Evolutionary conservation across 2,113 vertebrate species (phyloP), one percentile per base, ranked within the genome.

Genomic region (Promerops cafer): DNA sequence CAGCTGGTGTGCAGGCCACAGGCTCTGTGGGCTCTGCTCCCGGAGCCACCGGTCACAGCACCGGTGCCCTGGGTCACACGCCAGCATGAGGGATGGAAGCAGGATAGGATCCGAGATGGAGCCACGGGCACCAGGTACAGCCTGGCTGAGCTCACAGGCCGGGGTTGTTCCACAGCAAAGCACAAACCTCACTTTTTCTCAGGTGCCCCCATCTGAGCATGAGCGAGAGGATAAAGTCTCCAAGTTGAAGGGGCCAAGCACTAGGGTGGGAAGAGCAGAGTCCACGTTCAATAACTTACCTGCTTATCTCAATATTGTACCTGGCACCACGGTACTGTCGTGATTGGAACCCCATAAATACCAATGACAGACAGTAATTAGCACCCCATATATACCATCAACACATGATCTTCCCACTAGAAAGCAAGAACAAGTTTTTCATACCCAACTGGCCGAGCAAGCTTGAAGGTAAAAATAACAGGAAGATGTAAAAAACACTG

Each of bases 1-100:
- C 70, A 71, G 50, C 16, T 3, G 5, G 19, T 1, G 1, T 0
- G 3, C 27, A 83, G 40, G 15, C 19, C n/a, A 21, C 9, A 68
- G 63, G 50, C 8, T 63, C 37, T 63, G 27, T 2, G 4, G 22
- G 52, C 22, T 87, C 40, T 79, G 31, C n/a, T 87, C 27, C 23
- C 3, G 0, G 39, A 50, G 65, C 49, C 1, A 0, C 13, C 0
- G 0, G 33, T 42, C 39, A 27, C 63, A 22, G 40, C 0, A 0
- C 31, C 0, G 0, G 30, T 24, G n/a, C 74, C 61, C 37, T 22
- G 42, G 26, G 35, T 76, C 16, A 8, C 37, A 37, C 1, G 0
- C 9, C 37, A 65, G 39, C 6, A 0, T 3, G 47, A 87, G 70
- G 27, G 26, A 49, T 50, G 50, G 77, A 44, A 61, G 81, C n/a